Evolutionary conservation across 2,888 invertebrate genomes (phyloP).

Genomic region (Lithophane leautieri): DNA sequence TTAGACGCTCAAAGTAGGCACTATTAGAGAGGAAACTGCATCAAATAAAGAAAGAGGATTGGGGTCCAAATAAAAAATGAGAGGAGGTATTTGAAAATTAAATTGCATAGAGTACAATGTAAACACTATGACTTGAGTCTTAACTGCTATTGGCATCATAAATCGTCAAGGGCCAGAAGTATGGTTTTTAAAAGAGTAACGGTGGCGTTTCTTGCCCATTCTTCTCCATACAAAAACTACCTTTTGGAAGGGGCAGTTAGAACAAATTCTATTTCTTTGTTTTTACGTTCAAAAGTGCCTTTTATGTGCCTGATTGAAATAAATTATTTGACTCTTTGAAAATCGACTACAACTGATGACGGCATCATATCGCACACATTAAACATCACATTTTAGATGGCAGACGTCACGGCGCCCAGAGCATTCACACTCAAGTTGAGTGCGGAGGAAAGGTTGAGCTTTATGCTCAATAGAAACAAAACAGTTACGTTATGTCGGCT

Average conservation of each 20-base stretch:
- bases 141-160: too few species aligned
- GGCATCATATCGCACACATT: slow-evolving; percentile 57
- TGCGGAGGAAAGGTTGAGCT: slow-evolving; percentile 58
- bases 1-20: too few species aligned
- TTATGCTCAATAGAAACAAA: slow-evolving; percentile 56
- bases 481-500: slow-evolving; percentile 35
- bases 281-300: too few species aligned
- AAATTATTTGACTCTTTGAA: background rate
- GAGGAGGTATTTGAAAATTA: too few species aligned
- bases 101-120: background rate
- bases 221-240: too few species aligned
- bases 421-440: slow-evolving; percentile 49
- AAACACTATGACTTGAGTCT: background rate
- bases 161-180: too few species aligned
- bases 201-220: too few species aligned
- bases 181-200: too few species aligned
- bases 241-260: too few species aligned
- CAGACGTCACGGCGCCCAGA: slow-evolving; percentile 75
- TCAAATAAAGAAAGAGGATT: background rate
- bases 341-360: background rate
- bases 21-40: background rate
- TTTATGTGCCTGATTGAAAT: too few species aligned
- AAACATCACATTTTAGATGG: slow-evolving; percentile 65
- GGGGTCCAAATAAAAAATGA: background rate
- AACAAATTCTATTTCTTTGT: too few species aligned